These are phyloP conservation scores for Datnioides undecimradiatus DNA, from an alignment of 2,113 vertebrate species.

Conservation along the genomic window DNA sequence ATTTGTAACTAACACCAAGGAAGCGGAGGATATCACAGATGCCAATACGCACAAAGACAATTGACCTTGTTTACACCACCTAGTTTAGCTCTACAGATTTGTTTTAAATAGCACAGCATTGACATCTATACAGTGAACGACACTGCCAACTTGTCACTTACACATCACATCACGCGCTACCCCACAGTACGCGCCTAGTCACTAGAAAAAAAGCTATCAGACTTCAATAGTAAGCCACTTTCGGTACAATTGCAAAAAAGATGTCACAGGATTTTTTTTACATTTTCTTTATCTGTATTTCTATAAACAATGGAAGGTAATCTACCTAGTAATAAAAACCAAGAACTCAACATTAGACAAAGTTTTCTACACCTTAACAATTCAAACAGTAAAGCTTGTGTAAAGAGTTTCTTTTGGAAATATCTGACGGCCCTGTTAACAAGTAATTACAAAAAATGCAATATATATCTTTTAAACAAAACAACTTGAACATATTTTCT, in stretches of 20 bases:
- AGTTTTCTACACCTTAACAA: slow-evolving; percentile 91
- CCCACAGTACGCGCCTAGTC: slow-evolving; percentile 85
- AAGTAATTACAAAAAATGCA: slow-evolving; percentile 82
- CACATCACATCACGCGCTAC: slow-evolving; percentile 86
- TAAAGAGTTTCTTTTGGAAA: slow-evolving; percentile 87
- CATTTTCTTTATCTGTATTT: slow-evolving; percentile 84
- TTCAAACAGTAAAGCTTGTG: slow-evolving; percentile 91
- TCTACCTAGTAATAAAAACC: slow-evolving; percentile 92
- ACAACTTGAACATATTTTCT: slow-evolving; percentile 66
- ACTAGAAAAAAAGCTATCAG: slow-evolving; percentile 89
- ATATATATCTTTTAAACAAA: slow-evolving; percentile 76
- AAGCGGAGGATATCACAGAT: slow-evolving; percentile 81
- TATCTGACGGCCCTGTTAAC: slow-evolving; percentile 85
- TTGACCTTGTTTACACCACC: slow-evolving; percentile 85
- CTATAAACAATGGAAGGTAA: slow-evolving; percentile 94
- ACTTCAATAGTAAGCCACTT: slow-evolving; percentile 98
- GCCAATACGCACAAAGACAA: slow-evolving; percentile 81
- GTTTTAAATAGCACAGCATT: slow-evolving; percentile 86
- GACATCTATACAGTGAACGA: slow-evolving; percentile 88
- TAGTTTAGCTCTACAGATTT: slow-evolving; percentile 85
- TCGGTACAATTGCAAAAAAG: slow-evolving; percentile 98
- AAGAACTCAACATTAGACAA: slow-evolving; percentile 91
- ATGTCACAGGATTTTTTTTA: slow-evolving; percentile 91
- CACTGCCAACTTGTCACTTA: slow-evolving; percentile 88
- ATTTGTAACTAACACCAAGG: slow-evolving; percentile 75